Evolutionary conservation across 2,113 vertebrate genomes (phyloP).

Genomic region (Spea multiplicata): DNA sequence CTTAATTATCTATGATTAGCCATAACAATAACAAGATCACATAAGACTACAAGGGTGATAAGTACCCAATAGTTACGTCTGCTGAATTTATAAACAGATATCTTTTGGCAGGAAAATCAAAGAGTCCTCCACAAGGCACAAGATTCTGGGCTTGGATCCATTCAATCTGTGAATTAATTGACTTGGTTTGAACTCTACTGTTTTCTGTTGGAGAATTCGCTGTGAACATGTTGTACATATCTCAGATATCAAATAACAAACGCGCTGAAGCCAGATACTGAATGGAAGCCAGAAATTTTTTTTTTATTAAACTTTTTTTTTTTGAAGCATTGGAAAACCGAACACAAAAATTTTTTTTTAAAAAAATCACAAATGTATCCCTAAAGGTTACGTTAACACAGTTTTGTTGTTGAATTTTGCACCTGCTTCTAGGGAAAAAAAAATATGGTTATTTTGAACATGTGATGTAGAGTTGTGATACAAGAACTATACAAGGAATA

Average conservation of each 20-base stretch:
- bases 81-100: slow-evolving; percentile 77
- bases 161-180: slow-evolving; percentile 83
- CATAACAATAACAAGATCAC: slow-evolving; percentile 62
- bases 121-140: slow-evolving; percentile 73
- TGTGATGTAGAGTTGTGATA: no score
- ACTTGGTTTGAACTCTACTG: slow-evolving; percentile 83
- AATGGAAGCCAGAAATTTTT: slow-evolving; percentile 70
- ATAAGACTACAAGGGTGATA: slow-evolving; percentile 67
- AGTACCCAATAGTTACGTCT: slow-evolving; percentile 70
- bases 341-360: no score
- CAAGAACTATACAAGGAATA: no score
- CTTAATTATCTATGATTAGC: slow-evolving; percentile 66
- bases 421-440: no score
- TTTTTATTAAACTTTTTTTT: slow-evolving; percentile 52
- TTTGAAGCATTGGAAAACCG: slow-evolving; percentile 65
- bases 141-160: slow-evolving; percentile 78
- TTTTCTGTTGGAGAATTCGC: slow-evolving; percentile 85
- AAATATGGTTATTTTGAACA: no score
- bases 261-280: slow-evolving; percentile 76
- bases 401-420: no score
- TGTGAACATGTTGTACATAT: slow-evolving; percentile 83
- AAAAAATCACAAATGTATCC: no score
- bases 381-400: no score
- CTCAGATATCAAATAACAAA: slow-evolving; percentile 82
- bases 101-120: slow-evolving; percentile 76